Base-by-base conservation (phyloP, 2,113 vertebrate genomes). In the Lepus timidus region DNA sequence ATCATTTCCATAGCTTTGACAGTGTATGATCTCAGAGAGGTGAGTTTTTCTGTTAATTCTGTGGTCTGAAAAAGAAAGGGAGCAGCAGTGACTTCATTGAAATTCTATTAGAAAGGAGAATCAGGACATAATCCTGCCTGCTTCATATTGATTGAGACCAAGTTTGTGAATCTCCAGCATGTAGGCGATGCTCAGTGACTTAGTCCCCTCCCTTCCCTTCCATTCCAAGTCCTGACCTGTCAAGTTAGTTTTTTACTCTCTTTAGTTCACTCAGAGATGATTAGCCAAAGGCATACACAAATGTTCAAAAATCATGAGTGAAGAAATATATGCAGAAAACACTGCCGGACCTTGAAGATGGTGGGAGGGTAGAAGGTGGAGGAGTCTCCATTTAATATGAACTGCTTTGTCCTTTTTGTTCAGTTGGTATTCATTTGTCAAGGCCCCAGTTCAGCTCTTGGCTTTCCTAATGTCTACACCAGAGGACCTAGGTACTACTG, bases 1-100 rank as follows among this genome's bases (percentile, higher is more conserved):
- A 81, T 98, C 31, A 96, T 98, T 83, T 99, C 98, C 0, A 96
- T 99, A 73, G 85, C 96, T 85, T 94, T 99, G 93, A 98, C 98
- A 0, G 96, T 99, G 0, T 99, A 99, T 27, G 98, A 98, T n/a
- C 98, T 99, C 93, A 97, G 98, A 83, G 93, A 98, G 98, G 98
- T 99, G 96, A 98, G 98, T 68, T 27, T 96, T 65, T 73, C 80
- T 27, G 61, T 14, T 23, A 58, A 9, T 31, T 16, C 7, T 33
- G 5, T 5, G 6, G 58, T 27, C 16, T 89, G 39, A 92, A 78
- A 61, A 93, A 73, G 85, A 61, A 92, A 73, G 52, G 27, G 22
- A 78, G 12, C 3, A 27, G 2, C 51, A 64, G 36, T 31, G 65
- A 76, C 29, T 67, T 51, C 22, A 62, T 10, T 90, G 70, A 73